A percentile compares a stretch with the other conserved stretches of the same genome.
Conservation (phyloP, 2,888 invertebrate species). For the Stramonita haemastoma region DNA sequence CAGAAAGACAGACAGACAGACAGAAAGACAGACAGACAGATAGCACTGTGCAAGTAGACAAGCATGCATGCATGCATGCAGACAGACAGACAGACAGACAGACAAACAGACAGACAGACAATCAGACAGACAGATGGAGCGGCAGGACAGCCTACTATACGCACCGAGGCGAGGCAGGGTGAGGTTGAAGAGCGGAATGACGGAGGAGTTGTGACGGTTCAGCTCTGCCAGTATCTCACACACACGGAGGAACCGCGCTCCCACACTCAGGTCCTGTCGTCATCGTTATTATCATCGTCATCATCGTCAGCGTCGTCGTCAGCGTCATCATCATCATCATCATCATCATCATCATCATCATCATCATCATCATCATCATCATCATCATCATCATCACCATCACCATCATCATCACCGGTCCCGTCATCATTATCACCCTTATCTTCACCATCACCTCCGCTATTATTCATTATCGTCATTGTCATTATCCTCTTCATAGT, state of each 20-base stretch:
- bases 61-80: neutral
- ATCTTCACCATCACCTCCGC: no score
- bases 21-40: neutral
- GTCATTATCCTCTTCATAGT: no score
- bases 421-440: neutral
- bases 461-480: no score
- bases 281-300: neutral
- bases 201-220: neutral
- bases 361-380: neutral
- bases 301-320: neutral
- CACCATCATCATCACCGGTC: neutral
- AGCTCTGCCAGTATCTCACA: conserved; percentile 40
- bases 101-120: neutral
- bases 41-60: no score
- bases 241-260: conserved; percentile 35
- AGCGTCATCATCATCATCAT: neutral
- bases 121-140: neutral
- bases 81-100: neutral
- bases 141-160: neutral
- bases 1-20: neutral
- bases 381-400: neutral
- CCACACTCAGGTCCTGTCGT: conserved; percentile 41
- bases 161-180: conserved; percentile 20
- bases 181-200: conserved; percentile 19
- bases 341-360: neutral